These are phyloP conservation scores for Fabriciana adippe DNA, from an alignment of 2,888 invertebrate genomes.

Conservation along the genomic window DNA sequence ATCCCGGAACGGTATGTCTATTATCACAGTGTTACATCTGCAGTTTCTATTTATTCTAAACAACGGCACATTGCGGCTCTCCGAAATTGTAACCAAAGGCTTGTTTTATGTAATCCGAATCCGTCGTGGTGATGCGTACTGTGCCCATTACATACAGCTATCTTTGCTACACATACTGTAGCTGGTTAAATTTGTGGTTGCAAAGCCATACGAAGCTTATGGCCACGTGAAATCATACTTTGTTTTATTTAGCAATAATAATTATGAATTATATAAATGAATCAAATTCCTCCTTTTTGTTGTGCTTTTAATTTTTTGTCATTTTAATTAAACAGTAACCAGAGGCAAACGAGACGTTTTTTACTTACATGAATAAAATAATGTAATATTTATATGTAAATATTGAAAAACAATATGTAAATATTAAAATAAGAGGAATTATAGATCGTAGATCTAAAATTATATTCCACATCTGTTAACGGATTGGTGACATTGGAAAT, in stretches of 20 bases:
- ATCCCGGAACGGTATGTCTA: constrained; percentile 36
- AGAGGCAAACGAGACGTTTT: not conserved
- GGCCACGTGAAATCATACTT: constrained; percentile 9
- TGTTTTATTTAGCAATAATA: not conserved
- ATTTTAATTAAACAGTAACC: not conserved
- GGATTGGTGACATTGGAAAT: too few relatives aligned
- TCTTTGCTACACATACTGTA: not conserved
- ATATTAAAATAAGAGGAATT: too few relatives aligned
- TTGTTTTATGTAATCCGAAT: constrained; percentile 36
- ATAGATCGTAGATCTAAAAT: too few relatives aligned
- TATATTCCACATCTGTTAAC: too few relatives aligned
- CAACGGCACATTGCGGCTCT: constrained; percentile 27
- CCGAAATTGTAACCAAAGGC: constrained; percentile 35
- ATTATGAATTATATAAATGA: too few relatives aligned
- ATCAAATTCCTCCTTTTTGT: too few relatives aligned
- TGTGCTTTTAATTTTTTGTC: too few relatives aligned
- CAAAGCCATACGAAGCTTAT: constrained; percentile 17
- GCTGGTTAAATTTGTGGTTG: constrained; percentile 8
- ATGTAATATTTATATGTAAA: constrained; percentile 12
- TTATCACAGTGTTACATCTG: constrained; percentile 40
- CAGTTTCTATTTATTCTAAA: constrained; percentile 39
- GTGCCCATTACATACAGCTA: constrained; percentile 11
- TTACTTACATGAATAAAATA: not conserved
- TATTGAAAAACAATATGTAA: not conserved
- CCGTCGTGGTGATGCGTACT: constrained; percentile 23